phyloP scores from a whole-genome alignment of 2,797 vertebrate genomes.

The Microchirus variegatus region DNA sequence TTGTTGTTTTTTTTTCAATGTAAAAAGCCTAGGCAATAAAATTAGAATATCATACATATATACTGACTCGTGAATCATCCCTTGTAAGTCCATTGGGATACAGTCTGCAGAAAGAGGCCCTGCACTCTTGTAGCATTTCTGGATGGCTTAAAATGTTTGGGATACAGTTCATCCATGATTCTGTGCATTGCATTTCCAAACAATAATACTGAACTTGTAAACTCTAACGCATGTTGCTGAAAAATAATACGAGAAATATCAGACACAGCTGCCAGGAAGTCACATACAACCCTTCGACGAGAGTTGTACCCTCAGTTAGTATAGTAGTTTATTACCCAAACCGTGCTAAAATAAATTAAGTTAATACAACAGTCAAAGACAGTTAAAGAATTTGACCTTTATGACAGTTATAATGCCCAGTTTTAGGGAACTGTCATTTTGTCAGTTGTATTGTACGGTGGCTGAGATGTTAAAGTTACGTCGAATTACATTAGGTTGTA shows the following conservation, averaged over 20 bases:
- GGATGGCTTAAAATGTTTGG: slow-evolving; percentile 27
- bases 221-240: slow-evolving; percentile 19
- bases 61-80: slow-evolving; percentile 35
- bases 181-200: slow-evolving; percentile 12
- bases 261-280: slow-evolving; percentile 61
- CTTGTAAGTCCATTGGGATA: slow-evolving; percentile 54
- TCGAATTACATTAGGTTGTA: background rate
- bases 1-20: slow-evolving; percentile 17
- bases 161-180: slow-evolving; percentile 20
- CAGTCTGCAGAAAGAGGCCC: slow-evolving; percentile 19
- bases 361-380: background rate
- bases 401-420: background rate
- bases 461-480: too few relatives aligned
- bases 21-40: slow-evolving; percentile 52
- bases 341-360: background rate
- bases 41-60: slow-evolving; percentile 35
- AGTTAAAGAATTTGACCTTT: background rate
- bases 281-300: slow-evolving; percentile 2
- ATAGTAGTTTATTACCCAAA: background rate
- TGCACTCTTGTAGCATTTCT: slow-evolving; percentile 23
- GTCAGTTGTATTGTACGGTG: too few relatives aligned
- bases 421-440: background rate
- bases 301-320: background rate
- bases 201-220: slow-evolving; percentile 12
- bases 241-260: slow-evolving; percentile 24